Evolutionary conservation across 2,113 vertebrate species (phyloP).

Genomic region (Caranx ignobilis): DNA sequence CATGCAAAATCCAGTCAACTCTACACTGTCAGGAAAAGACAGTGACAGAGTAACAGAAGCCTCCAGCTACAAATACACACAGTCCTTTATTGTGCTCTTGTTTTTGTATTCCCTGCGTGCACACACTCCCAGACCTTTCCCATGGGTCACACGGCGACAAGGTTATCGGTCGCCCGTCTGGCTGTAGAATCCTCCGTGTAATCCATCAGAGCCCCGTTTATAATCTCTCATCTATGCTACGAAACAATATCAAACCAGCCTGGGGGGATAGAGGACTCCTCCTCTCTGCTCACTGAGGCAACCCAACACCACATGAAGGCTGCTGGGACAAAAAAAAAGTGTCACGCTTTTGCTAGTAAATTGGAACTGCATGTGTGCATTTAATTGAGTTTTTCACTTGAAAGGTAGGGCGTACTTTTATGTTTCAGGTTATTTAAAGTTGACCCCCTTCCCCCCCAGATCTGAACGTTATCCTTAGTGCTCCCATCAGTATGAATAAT

Average conservation of each 20-base stretch:
- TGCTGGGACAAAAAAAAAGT: constrained; percentile 13
- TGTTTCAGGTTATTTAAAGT: constrained; percentile 21
- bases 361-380: constrained; percentile 43
- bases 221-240: constrained; percentile 52
- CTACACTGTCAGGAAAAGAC: not conserved
- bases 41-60: constrained; percentile 15
- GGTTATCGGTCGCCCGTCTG: constrained; percentile 48
- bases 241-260: constrained; percentile 60
- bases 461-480: not conserved
- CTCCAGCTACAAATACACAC: constrained; percentile 26
- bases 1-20: not conserved
- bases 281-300: constrained; percentile 47
- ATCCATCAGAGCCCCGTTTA: constrained; percentile 72
- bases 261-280: constrained; percentile 32
- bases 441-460: not conserved
- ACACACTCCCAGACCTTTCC: constrained; percentile 36
- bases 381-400: constrained; percentile 35
- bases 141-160: constrained; percentile 38
- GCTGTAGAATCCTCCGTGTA: constrained; percentile 43
- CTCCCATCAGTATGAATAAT: constrained; percentile 66
- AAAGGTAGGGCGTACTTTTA: not conserved
- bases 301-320: constrained; percentile 73
- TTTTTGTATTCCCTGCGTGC: constrained; percentile 41
- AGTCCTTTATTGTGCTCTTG: constrained; percentile 46
- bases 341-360: constrained; percentile 39